Base-by-base conservation (phyloP, 1,140 invertebrate genomes). In the Drosophila obscura region DNA sequence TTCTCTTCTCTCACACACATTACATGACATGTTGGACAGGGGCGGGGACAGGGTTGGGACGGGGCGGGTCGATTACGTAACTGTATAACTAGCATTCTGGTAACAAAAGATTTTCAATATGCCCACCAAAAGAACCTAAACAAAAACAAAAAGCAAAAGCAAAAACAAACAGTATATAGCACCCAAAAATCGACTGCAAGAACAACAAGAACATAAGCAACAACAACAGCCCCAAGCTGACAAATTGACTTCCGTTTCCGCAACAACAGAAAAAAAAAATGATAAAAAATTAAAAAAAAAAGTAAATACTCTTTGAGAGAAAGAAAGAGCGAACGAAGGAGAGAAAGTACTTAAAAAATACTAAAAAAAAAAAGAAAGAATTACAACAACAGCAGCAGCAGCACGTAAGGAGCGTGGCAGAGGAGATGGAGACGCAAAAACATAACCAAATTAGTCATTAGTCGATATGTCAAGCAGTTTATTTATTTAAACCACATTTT, bases 371-470 rank as follows among this genome's bases (percentile, higher is more conserved):
- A 66, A 49, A 52, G 52, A 43, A 55, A 28, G 26, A 28, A 28
- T n/a, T n/a, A n/a, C n/a, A n/a, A 48, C 44, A 61, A 50, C 19
- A 19, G 1, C 19, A 19, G 1, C 19, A 19, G 19, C 19, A 53
- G 55, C 45, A 41, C 51, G 39, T 44, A 35, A 65, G 59, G 15
- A 26, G 22, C 31, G 22, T 16, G 19, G 19, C 19, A 1, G 19
- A 19, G 19, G 64, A 39, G 66, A 64, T 48, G 69, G 66, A 72
- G 66, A 87, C 49, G 80, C 80, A 65, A 88, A 65, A 88, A 83
- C 80, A 88, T 88, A 88, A 88, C 83, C 83, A 88, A 88, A 88
- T 88, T 88, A 88, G 84, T 89, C 84, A 88, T 88, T 83, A 88
- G 84, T 89, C 79, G 58, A 83, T 88, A 87, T 83, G 76, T 61